A percentile compares a stretch with the other conserved stretches of the same genome.
Conservation (phyloP, 2,797 vertebrate species). For the Lateolabrax maculatus region DNA sequence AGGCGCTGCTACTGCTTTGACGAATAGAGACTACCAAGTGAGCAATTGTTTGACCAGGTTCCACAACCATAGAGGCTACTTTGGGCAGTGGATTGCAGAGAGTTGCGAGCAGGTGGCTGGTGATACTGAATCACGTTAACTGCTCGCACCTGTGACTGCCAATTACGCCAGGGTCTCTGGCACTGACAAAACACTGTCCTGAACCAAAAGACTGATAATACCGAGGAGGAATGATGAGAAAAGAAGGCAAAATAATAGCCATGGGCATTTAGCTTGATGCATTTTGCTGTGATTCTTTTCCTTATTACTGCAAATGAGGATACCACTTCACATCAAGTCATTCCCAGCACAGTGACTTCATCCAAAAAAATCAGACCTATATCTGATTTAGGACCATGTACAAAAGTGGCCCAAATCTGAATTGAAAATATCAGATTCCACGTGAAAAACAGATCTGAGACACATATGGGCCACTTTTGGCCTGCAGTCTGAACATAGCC, state of each 20-base stretch:
- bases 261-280: neutral
- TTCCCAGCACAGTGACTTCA: neutral
- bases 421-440: too few species aligned
- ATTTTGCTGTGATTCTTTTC: neutral
- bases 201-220: constrained; percentile 7
- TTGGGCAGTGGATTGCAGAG: constrained; percentile 15
- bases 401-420: too few species aligned
- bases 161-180: constrained; percentile 41
- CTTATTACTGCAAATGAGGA: constrained; percentile 4
- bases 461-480: too few species aligned
- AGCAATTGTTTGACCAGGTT: constrained; percentile 32
- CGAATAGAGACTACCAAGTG: constrained; percentile 30
- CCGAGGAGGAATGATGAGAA: neutral
- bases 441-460: too few species aligned
- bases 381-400: too few species aligned
- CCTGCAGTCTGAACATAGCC: too few species aligned
- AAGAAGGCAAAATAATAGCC: neutral
- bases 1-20: neutral
- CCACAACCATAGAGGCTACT: constrained; percentile 16
- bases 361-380: too few species aligned
- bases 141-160: constrained; percentile 53
- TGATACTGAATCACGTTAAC: constrained; percentile 40
- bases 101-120: constrained; percentile 10
- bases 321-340: neutral
- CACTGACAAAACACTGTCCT: constrained; percentile 15